phyloP scores from a whole-genome alignment of 2,888 invertebrate species.

The Protophormia terraenovae region DNA sequence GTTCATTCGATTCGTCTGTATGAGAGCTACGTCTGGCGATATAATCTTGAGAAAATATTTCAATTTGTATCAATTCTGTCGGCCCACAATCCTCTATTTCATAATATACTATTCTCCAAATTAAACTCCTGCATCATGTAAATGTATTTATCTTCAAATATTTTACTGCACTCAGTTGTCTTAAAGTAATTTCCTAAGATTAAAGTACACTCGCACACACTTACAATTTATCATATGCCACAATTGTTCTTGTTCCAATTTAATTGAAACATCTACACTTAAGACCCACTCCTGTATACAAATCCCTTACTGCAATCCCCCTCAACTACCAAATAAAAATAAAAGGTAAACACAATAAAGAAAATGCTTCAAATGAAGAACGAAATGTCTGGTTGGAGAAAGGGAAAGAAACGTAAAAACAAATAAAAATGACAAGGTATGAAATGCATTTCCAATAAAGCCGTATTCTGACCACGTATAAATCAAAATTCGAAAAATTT shows the following conservation, averaged over 20 bases:
- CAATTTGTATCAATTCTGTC: no score
- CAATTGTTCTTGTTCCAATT: slow-evolving; percentile 45
- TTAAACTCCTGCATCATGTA: background rate
- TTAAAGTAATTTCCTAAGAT: slow-evolving; percentile 19
- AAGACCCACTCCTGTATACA: background rate
- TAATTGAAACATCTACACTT: slow-evolving; percentile 55
- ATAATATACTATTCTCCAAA: no score
- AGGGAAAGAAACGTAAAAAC: background rate
- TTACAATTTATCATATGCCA: background rate
- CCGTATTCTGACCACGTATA: slow-evolving; percentile 67
- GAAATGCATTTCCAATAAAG: slow-evolving; percentile 66
- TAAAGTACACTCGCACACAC: slow-evolving; percentile 10
- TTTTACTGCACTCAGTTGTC: background rate
- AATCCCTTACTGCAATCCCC: background rate
- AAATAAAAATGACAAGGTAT: slow-evolving; percentile 38
- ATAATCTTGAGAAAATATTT: no score
- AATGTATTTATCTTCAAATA: background rate
- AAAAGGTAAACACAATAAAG: background rate
- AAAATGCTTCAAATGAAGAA: slow-evolving; percentile 12
- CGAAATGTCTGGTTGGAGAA: background rate
- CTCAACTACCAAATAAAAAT: background rate
- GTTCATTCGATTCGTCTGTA: no score
- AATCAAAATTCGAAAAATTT: slow-evolving; percentile 66
- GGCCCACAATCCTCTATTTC: no score
- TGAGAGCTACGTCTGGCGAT: no score